Evolutionary conservation across 2,888 invertebrate genomes (phyloP), one percentile per base, ranked within the genome.

Genomic region (Rosalia funebris): DNA sequence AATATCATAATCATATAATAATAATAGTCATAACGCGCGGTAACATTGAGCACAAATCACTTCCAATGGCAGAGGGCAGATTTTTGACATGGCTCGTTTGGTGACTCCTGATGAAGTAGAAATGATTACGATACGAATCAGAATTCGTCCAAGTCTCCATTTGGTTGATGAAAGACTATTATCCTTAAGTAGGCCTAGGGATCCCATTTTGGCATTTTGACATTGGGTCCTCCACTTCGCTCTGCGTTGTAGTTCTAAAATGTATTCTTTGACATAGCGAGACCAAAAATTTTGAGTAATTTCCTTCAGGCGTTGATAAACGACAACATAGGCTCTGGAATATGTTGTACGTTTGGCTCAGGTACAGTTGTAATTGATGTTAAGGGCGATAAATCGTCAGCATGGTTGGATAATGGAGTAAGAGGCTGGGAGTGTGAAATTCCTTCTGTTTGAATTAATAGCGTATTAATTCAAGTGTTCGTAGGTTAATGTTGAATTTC

Each of bases 261-360:
- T 44, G 14, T 66, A 69, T 32, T 69, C 67, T 25, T 50, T 55
- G 31, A 48, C 45, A 66, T 64, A 69, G 19, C 68, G 55, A 7
- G 50, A 36, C 66, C 69, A 66, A 62, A 69, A 66, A 45, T 64
- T 54, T 34, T 63, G 60, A 16, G 55, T 48, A 3, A 66, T 17
- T 12, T 60, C 32, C 53, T 52, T 57, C 7, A 65, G 37, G 15
- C 57, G 46, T 60, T 65, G 57, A 25, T 37, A 61, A 60, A 46
- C 5, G 52, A 57, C 1, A 62, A 48, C 17, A 54, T 47, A 45
- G 56, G 53, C 5, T 48, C 44, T 0, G 58, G 25, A n/a, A 57
- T 60, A 11, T 47, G 47, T 10, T 36, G 34, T 10, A 47, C 9
- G 12, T 5, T 48, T 34, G 36, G 37, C 14, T 70, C 67, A n/a